Evolutionary conservation across 2,113 vertebrate genomes (phyloP), one percentile per base, ranked within the genome.

Genomic region (mouse (Mus musculus)): DNA sequence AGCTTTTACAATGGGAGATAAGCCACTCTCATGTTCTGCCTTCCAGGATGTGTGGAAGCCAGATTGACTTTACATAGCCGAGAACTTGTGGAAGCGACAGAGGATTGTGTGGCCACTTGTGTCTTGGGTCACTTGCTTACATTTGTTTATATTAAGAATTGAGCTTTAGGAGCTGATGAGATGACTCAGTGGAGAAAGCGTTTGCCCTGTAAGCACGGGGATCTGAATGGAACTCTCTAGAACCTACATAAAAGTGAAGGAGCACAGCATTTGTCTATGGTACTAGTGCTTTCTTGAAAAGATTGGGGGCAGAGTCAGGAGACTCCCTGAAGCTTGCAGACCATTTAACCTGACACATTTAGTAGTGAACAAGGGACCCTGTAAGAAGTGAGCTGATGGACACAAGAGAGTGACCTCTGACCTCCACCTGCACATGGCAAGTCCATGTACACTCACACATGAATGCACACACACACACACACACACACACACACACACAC

Each of bases 1-100:
- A 96, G 65, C 89, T 87, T 97, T 98, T 91, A 95, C 85, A 90
- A 36, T 81, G 90, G 97, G 93, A 97, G 90, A 93, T 96, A 97
- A 98, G 97, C 95, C 77, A 90, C 87, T 46, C 49, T 84, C 26
- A 92, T 11, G 42, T 84, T 87, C 89, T 88, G n/a, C 76, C 93
- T 96, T 24, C 76, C 46, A 12, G 24, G 16, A 54, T n/a, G 80
- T 56, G 20, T 82, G 88, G 81, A 85, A 93, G 26, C 75, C 96
- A 82, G 95, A 73, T 73, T 73, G 94, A 78, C 88, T 67, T 94
- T 20, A 24, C 30, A 0, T 20, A 84, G 52, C 67, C 0, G 1
- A 0, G 11, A 12, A 49, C 9, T 46, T 73, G 30, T 91, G 71
- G 28, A 82, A 59, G 54, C 56, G 22, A 36, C 30, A 20, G 77